A percentile compares a stretch with the other conserved stretches of the same genome.
These are phyloP conservation scores for Eupristina koningsbergeri DNA, from an alignment of 1,140 invertebrate species.

Conservation along the genomic window DNA sequence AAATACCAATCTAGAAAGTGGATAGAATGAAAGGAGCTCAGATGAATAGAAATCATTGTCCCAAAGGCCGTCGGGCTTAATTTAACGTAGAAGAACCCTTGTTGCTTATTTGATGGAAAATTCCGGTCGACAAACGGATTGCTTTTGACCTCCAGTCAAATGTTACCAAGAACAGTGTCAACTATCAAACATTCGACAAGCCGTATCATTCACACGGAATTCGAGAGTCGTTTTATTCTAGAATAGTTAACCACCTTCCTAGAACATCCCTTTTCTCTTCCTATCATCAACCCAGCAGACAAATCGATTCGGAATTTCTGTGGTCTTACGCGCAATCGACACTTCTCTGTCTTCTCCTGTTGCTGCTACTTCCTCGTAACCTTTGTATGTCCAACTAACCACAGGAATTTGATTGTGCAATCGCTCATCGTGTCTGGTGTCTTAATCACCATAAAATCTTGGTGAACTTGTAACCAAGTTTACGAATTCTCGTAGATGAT, in stretches of 20 bases:
- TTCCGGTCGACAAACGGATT: conserved; percentile 59
- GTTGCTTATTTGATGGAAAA: conserved; percentile 49
- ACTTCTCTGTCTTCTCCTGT: conserved; percentile 17
- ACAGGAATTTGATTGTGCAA: conserved; percentile 28
- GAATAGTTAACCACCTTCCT: conserved; percentile 31
- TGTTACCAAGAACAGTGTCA: conserved; percentile 59
- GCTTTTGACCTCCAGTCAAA: conserved; percentile 59
- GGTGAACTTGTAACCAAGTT: neutral
- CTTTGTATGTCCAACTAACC: conserved; percentile 41
- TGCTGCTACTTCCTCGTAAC: conserved; percentile 47
- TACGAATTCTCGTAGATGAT: neutral
- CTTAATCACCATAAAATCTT: conserved; percentile 25
- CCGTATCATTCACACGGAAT: conserved; percentile 57
- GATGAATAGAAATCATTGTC: conserved; percentile 35
- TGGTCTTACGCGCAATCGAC: conserved; percentile 61
- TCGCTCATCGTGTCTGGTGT: neutral
- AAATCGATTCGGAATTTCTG: conserved; percentile 67
- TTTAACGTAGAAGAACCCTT: conserved; percentile 31
- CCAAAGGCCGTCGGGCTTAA: conserved; percentile 42
- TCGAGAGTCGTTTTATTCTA: conserved; percentile 40
- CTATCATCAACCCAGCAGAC: conserved; percentile 54
- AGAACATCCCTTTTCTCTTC: neutral
- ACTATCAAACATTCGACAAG: conserved; percentile 64
- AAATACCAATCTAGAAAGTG: conserved; percentile 32
- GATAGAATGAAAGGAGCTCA: neutral